Evolutionary conservation across 1,140 invertebrate species (phyloP).

Genomic region (fruit fly (Drosophila melanogaster)): Release_6_plus_ISO1_MT NC_004354.4:5739501-5740000

Average conservation of each 20-base stretch:
- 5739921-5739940: conserved; percentile 67
- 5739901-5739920: conserved; percentile 43
- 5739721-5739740: conserved; percentile 23
- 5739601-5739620: conserved; percentile 4
- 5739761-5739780: conserved; percentile 10
- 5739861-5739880: not conserved
- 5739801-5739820: conserved; percentile 2
- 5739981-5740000: conserved; percentile 65
- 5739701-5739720: conserved; percentile 2
- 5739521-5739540: not conserved
- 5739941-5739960: conserved; percentile 55
- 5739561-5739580: not conserved
- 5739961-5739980: conserved; percentile 60
- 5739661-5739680: conserved; percentile 6
- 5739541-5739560: conserved; percentile 9
- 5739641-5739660: conserved; percentile 5
- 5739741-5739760: conserved; percentile 11
- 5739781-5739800: conserved; percentile 13
- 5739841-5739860: conserved; percentile 4
- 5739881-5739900: not conserved
- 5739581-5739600: conserved; percentile 29
- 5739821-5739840: conserved; percentile 24
- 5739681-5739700: conserved; percentile 13
- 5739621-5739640: conserved; percentile 8
- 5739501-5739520: conserved; percentile 15